These are phyloP conservation scores for Ibycter americanus DNA, from an alignment of 2,797 vertebrate species.

Conservation along the genomic window DNA sequence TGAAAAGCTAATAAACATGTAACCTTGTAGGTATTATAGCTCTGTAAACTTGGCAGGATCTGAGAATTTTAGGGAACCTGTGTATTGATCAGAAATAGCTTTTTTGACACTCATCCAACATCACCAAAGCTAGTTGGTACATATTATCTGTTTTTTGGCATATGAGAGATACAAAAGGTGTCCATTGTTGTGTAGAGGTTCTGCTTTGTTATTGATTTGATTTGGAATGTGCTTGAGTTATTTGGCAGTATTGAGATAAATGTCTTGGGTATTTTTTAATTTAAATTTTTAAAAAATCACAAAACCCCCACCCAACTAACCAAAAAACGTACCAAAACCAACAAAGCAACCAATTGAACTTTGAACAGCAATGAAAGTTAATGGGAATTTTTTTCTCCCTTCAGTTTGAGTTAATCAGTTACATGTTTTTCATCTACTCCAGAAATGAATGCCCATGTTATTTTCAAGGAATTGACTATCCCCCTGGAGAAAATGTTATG, in stretches of 20 bases:
- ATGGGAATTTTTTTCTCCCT: neutral
- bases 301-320: accelerated
- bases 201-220: neutral
- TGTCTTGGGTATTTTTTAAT: neutral
- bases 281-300: too few species aligned
- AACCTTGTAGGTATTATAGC: neutral
- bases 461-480: constrained; percentile 89
- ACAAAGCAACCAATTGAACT: neutral
- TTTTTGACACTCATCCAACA: neutral
- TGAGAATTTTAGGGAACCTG: neutral
- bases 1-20: neutral
- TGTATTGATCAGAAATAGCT: neutral
- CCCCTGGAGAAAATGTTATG: constrained; percentile 89
- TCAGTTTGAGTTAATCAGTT: neutral
- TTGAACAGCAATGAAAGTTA: neutral
- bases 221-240: neutral
- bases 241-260: neutral
- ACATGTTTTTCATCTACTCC: neutral
- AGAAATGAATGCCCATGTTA: constrained; percentile 93
- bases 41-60: neutral
- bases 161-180: neutral
- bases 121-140: neutral
- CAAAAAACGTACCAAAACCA: neutral
- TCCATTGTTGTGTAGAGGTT: neutral
- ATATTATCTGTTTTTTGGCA: neutral